phyloP scores from a whole-genome alignment of 2,113 vertebrate species.

The Danionella cerebrum region DNA sequence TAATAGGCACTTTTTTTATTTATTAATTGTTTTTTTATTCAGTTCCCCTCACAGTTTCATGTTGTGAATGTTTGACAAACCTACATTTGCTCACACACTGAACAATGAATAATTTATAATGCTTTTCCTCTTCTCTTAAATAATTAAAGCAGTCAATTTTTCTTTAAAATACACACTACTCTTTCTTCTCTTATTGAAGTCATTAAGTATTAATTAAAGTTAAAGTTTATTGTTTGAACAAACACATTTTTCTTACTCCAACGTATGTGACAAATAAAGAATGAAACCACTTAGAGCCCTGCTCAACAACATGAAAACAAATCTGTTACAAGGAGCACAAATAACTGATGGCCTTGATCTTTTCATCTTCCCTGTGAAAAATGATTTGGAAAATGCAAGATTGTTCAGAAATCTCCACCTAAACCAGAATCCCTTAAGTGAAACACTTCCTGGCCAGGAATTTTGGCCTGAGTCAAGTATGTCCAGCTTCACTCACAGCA shows the following conservation, averaged over 20 bases:
- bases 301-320: too few relatives aligned
- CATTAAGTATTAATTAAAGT: background rate
- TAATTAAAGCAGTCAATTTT: background rate
- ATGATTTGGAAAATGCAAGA: constrained; percentile 5
- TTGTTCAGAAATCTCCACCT: constrained; percentile 1
- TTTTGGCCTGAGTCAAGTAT: background rate
- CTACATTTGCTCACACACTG: too few relatives aligned
- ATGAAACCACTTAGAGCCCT: background rate
- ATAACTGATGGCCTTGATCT: background rate
- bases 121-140: background rate
- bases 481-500: constrained; percentile 12
- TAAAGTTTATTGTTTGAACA: too few relatives aligned
- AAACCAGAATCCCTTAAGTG: constrained; percentile 12
- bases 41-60: background rate
- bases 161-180: background rate
- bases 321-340: constrained; percentile 5
- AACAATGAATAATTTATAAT: background rate
- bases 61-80: background rate
- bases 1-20: too few relatives aligned
- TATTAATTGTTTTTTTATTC: background rate
- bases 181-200: background rate
- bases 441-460: background rate
- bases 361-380: constrained; percentile 13
- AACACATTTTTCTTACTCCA: too few relatives aligned
- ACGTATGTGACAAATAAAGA: background rate